A percentile compares a stretch with the other conserved stretches of the same genome.
These are phyloP conservation scores for Drosophila malerkotliana DNA, from an alignment of 1,140 invertebrate genomes.

Conservation along the genomic window DNA sequence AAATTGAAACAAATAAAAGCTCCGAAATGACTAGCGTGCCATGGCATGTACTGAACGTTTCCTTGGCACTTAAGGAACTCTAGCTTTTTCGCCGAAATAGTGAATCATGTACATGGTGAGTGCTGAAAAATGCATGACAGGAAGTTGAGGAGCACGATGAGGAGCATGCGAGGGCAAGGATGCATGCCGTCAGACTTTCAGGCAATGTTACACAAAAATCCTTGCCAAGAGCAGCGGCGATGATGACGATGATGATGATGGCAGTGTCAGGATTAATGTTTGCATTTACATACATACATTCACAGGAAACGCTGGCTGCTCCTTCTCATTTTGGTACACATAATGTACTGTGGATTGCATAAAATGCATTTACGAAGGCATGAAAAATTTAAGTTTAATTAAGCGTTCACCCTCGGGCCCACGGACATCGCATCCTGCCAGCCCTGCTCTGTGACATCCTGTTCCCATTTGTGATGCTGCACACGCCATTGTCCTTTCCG, in stretches of 20 bases:
- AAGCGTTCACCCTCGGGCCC: constrained; percentile 56
- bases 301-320: constrained; percentile 12
- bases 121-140: constrained; percentile 57
- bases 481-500: constrained; percentile 58
- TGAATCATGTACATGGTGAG: constrained; percentile 12
- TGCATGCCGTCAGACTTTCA: constrained; percentile 24
- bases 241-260: constrained; percentile 32
- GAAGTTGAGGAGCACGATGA: constrained; percentile 29
- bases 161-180: constrained; percentile 25
- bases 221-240: constrained; percentile 40
- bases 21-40: constrained; percentile 27
- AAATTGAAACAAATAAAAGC: constrained; percentile 37
- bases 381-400: constrained; percentile 79
- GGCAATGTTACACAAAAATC: constrained; percentile 46
- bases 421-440: constrained; percentile 58
- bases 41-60: constrained; percentile 29
- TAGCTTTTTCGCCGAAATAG: constrained; percentile 16
- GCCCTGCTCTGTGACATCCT: constrained; percentile 54
- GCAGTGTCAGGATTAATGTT: constrained; percentile 48
- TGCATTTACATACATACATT: constrained; percentile 21
- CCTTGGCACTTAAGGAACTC: constrained; percentile 28
- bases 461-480: constrained; percentile 49
- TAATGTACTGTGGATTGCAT: constrained; percentile 51
- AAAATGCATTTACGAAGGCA: constrained; percentile 64
- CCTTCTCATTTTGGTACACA: constrained; percentile 16